Evolutionary conservation across 2,113 vertebrate genomes (phyloP).

Genomic region (Cryptotis parvus): DNA sequence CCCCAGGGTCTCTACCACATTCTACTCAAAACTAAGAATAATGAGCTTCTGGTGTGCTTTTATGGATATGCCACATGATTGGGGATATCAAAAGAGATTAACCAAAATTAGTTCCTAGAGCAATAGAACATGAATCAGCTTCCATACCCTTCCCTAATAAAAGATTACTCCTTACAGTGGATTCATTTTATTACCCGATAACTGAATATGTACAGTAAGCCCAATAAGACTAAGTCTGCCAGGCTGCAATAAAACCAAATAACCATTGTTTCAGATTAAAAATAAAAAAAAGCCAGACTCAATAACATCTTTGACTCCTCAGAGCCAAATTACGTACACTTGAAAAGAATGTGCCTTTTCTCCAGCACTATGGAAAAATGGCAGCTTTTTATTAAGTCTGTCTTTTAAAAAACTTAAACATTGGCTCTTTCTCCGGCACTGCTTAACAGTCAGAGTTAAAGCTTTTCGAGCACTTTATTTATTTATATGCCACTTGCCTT

Average conservation of each 20-base stretch:
- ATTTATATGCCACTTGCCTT: constrained; percentile 81
- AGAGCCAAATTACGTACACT: constrained; percentile 30
- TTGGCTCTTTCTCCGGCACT: background rate
- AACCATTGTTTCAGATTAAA: background rate
- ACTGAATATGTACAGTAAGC: constrained; percentile 33
- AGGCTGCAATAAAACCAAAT: constrained; percentile 59
- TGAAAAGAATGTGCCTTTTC: constrained; percentile 41
- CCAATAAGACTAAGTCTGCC: constrained; percentile 32
- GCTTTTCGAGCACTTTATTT: constrained; percentile 70
- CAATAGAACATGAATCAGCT: background rate
- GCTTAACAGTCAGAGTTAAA: constrained; percentile 60
- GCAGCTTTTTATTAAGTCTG: constrained; percentile 35
- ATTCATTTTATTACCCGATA: constrained; percentile 27
- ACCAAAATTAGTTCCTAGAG: constrained; percentile 9
- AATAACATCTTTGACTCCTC: constrained; percentile 54
- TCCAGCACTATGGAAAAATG: constrained; percentile 41
- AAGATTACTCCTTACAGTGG: constrained; percentile 15
- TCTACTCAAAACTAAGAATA: too few species aligned
- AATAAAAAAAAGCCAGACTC: constrained; percentile 21
- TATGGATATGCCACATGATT: background rate
- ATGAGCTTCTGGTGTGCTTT: constrained; percentile 6
- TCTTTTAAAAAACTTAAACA: constrained; percentile 69
- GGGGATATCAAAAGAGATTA: constrained; percentile 16
- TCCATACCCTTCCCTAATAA: constrained; percentile 1
- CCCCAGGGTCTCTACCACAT: too few species aligned